phyloP scores from a whole-genome alignment of 1,140 invertebrate species.

The Drosophila ogumai region DNA sequence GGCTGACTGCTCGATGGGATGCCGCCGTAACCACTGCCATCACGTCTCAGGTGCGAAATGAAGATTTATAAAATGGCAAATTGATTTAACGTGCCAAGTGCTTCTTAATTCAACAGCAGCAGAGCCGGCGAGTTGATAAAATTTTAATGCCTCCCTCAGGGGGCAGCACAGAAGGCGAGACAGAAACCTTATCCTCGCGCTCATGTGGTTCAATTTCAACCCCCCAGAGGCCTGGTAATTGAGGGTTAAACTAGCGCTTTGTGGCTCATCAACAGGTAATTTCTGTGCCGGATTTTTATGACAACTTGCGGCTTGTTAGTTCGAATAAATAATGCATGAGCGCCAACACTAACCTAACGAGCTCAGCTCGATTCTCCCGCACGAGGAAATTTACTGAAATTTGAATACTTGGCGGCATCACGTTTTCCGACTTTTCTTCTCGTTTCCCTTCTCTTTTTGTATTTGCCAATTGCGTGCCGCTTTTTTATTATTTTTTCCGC shows the following conservation, averaged over 20 bases:
- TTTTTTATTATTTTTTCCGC: slow-evolving; percentile 66
- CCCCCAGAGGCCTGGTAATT: slow-evolving; percentile 63
- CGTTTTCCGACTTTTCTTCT: slow-evolving; percentile 64
- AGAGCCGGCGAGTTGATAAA: slow-evolving; percentile 55
- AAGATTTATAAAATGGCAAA: slow-evolving; percentile 82
- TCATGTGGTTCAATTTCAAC: slow-evolving; percentile 66
- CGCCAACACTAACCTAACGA: slow-evolving; percentile 16
- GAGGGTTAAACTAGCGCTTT: slow-evolving; percentile 73
- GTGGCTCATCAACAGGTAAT: slow-evolving; percentile 77
- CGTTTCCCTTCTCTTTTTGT: background rate
- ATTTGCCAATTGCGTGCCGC: slow-evolving; percentile 50
- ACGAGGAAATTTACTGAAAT: slow-evolving; percentile 42
- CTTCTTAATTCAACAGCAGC: slow-evolving; percentile 61
- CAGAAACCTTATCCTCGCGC: slow-evolving; percentile 7
- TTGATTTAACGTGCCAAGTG: slow-evolving; percentile 76
- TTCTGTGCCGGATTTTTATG: slow-evolving; percentile 70
- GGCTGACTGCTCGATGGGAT: slow-evolving; percentile 39
- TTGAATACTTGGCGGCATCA: slow-evolving; percentile 75
- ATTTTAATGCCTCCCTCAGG: slow-evolving; percentile 70
- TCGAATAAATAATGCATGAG: slow-evolving; percentile 73
- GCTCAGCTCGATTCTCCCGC: slow-evolving; percentile 9
- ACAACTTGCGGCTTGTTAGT: slow-evolving; percentile 77
- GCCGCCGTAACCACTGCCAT: background rate
- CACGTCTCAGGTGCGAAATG: slow-evolving; percentile 80
- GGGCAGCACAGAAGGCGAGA: background rate